Percentiles rank a stretch among this genome's conserved stretches.
phyloP scores from a whole-genome alignment of 2,113 vertebrate species.

The Pituophis catenifer region DNA sequence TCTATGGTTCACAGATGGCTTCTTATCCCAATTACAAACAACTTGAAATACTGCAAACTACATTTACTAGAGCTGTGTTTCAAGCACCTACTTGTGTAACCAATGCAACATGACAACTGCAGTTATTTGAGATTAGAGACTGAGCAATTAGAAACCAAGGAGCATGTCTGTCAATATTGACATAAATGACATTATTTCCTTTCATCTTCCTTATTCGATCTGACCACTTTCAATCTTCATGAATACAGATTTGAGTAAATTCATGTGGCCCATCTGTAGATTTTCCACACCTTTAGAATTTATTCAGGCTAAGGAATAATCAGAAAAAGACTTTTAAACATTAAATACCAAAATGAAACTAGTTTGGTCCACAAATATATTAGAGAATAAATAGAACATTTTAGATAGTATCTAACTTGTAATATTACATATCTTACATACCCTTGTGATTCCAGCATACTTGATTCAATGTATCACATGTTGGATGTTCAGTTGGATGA shows the following conservation, averaged over 20 bases:
- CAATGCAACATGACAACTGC: background rate
- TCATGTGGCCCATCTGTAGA: background rate
- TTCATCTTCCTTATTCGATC: background rate
- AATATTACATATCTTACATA: background rate
- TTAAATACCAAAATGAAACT: background rate
- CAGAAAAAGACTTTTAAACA: background rate
- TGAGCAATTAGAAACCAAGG: background rate
- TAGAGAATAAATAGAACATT: background rate
- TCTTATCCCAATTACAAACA: background rate
- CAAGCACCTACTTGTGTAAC: background rate
- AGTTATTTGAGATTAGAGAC: background rate
- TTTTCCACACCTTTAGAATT: background rate
- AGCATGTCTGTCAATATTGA: background rate
- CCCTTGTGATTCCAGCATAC: background rate
- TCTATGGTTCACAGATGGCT: background rate
- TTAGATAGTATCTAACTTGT: background rate
- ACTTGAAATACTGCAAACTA: background rate
- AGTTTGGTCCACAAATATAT: background rate
- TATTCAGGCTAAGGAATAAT: background rate
- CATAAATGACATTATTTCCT: background rate
- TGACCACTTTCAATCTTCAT: background rate
- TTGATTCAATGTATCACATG: background rate
- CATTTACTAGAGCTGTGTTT: background rate
- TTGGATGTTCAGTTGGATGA: background rate
- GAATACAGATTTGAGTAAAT: background rate